Conservation (phyloP, 2,888 invertebrate genomes). For the Catocala nupta region DNA sequence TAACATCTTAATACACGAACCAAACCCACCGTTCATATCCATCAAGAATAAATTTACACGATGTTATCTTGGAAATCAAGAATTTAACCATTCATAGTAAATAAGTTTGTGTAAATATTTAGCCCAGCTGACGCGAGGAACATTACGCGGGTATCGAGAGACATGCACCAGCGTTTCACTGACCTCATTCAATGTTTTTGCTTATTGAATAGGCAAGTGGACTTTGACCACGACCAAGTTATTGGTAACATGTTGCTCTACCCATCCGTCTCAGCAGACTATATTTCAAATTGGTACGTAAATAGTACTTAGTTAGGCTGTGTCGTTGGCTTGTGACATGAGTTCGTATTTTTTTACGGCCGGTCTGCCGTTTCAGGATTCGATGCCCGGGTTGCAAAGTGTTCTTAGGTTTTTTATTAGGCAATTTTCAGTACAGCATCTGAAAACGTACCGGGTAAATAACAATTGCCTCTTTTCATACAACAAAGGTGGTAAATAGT, state of each 20-base stretch:
- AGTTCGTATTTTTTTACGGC: too few relatives aligned
- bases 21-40: neutral
- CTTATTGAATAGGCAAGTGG: slow-evolving; percentile 24
- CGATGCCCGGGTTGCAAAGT: too few relatives aligned
- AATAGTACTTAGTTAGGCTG: too few relatives aligned
- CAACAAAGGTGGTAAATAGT: too few relatives aligned
- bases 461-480: too few relatives aligned
- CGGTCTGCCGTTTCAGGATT: too few relatives aligned
- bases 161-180: slow-evolving; percentile 58
- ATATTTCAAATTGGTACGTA: too few relatives aligned
- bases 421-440: too few relatives aligned
- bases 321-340: too few relatives aligned
- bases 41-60: slow-evolving; percentile 14
- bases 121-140: slow-evolving; percentile 56
- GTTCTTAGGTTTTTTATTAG: too few relatives aligned
- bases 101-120: slow-evolving; percentile 68
- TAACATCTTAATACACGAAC: neutral
- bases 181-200: slow-evolving; percentile 53
- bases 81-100: slow-evolving; percentile 50
- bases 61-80: slow-evolving; percentile 28
- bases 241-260: neutral
- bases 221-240: neutral
- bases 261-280: too few relatives aligned
- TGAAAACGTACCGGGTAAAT: too few relatives aligned
- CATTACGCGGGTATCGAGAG: slow-evolving; percentile 56